Evolutionary conservation across 1,140 invertebrate genomes (phyloP), one percentile per base, ranked within the genome.

Genomic region (Aleiodes sp.): DNA sequence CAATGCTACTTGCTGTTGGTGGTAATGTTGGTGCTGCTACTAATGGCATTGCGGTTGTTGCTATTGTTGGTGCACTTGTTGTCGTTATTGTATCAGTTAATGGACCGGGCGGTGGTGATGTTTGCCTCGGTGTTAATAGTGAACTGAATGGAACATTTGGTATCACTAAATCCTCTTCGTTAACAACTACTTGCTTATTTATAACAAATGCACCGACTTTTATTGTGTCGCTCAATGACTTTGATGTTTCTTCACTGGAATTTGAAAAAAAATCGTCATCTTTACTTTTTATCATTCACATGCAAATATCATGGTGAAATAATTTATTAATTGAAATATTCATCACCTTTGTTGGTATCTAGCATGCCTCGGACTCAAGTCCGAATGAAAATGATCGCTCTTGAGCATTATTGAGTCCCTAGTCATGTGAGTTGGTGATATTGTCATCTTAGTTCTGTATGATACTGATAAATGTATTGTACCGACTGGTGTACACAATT

Each of bases 401-500:
- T 97, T 96, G 2, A 96, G 80, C 88, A 96, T 91, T 57, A 96
- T 92, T 2, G 91, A 88, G 69, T 92, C 90, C 64, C 89, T 89
- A 43, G 88, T 88, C 8, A 89, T 88, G 62, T 92, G 90, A 70
- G 94, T 94, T 8, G 94, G 94, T 2, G 94, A 93, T 79, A 96
- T 94, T 1, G 94, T 94, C 87, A 96, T 91, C 86, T 96, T 95
- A 2, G 94, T 96, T 75, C 95, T 88, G 79, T 96, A 97, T 0
- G 91, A 91, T 9, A 96, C 91, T 8, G 91, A 90, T 72, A 96
- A 89, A 65, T 91, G 89, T 35, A 96, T 86, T 1, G 91, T 94
- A 12, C 95, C 95, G 65, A 93, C 88, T 28, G 94, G 93, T 14
- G 94, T 96, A 76, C 91, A 92, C 2, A 96, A 85, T 77, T 94